Evolutionary conservation across 2,888 invertebrate genomes (phyloP), one percentile per base, ranked within the genome.

Genomic region (Lasioglossum zephyrum): DNA sequence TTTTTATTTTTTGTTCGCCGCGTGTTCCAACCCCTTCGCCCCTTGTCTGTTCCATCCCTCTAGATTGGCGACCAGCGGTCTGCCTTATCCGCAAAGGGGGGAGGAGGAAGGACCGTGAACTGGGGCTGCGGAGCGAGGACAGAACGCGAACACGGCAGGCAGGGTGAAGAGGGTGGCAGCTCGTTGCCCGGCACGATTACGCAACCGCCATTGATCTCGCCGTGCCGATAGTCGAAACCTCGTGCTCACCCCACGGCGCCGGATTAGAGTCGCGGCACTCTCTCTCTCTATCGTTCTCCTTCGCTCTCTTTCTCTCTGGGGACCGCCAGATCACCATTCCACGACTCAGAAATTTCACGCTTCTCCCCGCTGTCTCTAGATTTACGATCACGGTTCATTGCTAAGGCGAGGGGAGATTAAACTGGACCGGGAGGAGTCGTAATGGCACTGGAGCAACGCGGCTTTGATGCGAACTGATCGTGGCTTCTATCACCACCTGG

Each of bases 191-290:
- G 87, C 86, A 87, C 78, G 86, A 87, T 91, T 91, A 91, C 91
- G 91, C 90, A 91, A 91, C 87, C 88, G 78, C 82, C 91, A 91
- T 91, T 91, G 91, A 91, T 91, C 91, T 89, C 78, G 75, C 83
- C 88, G 81, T 73, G 78, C 84, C 80, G 88, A 91, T 89, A 87
- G 88, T 86, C 85, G 73, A 87, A 89, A 89, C 84, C 85, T 85
- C 83, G 87, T 83, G 83, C 79, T 87, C 81, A 86, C 73, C 69
- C 66, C 82, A 72, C 87, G 79, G 75, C 74, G 75, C 36, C 70
- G 75, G 49, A 85, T 79, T 53, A 36, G 69, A n/a, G 73, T 44
- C 41, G 31, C 44, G 26, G 8, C 60, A 0, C n/a, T 53, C 53
- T 22, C 53, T 8, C 49, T 49, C 18, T 22, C 49, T 22, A 44